Base-by-base conservation (phyloP, 2,888 invertebrate species). In the Drosophila limbata region DNA sequence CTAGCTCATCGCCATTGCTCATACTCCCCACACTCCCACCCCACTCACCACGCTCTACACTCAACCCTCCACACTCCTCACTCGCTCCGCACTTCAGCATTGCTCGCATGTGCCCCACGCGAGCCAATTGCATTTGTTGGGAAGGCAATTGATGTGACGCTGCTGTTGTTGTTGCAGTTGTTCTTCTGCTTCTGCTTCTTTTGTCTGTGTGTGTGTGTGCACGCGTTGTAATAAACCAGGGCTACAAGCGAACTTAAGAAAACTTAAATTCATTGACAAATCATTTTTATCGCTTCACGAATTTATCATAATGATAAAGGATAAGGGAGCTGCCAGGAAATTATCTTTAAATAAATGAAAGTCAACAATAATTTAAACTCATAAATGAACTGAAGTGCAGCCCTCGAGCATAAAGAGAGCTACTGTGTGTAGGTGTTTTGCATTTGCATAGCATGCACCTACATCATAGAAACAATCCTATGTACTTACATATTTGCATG, bases 91-190 rank as follows among this genome's bases (percentile, higher is more conserved):
- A 6, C 55, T 33, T 15, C 48, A 37, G 28, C 57, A 21, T 28
- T 35, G 25, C 40, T 56, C 42, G 66, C 72, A 44, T 68, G 44
- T 62, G 69, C 73, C 74, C 73, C 69, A 73, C 69, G 73, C 73
- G 61, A 62, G 69, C 73, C 73, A 74, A 74, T 69, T 74, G 74
- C 53, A 74, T 73, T 69, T 73, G 74, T 73, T 73, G 74, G 51
- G 53, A 62, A 74, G 73, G 45, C 74, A 73, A 74, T 73, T 73
- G 74, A 73, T 74, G 73, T 69, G 50, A 52, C 60, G 63, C 13
- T 57, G 51, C 25, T 72, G 70, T 50, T 28, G 25, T 25, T 57
- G 55, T 31, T 72, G 60, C 44, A 65, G 35, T 59, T 65, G 39
- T 47, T 56, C 1, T 60, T 55, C 28, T 51, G 44, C 63, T 51